Evolutionary conservation across 2,113 vertebrate species (phyloP), one percentile per base, ranked within the genome.

Genomic region (Pyrgilauda ruficollis): DNA sequence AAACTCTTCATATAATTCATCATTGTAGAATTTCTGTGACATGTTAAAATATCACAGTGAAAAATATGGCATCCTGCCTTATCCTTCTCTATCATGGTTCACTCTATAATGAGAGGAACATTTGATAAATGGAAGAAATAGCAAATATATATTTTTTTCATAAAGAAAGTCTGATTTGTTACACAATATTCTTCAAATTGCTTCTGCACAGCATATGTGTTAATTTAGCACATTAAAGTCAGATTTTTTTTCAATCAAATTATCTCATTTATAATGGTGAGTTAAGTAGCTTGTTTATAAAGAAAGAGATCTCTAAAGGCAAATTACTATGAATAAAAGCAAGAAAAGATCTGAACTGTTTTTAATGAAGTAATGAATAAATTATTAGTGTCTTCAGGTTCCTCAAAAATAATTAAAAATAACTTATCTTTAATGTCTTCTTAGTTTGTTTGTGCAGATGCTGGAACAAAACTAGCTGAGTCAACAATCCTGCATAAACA

Each of bases 401-500:
- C 55, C 84, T 91, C 37, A 26, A 91, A 96, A 96, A 76, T 91
- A 97, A 91, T 93, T 86, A 1, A 89, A 96, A 96, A 66, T 93
- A 97, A 92, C 81, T 91, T 64, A 55, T 76, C 72, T 97, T 97
- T 97, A 68, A 95, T 96, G 95, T 94, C 96, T 97, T 97, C 93
- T 96, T 94, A 99, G 99, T 99, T 99, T 98, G 98, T 99, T 97
- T 99, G 99, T 97, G 97, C 98, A 97, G 99, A 99, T 98, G 99
- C 99, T 77, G 99, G 99, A 79, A 99, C 99, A 72, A 98, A 99
- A 88, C 98, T 99, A 62, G 98, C 99, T 46, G 99, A 99, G 96
- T 99, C 99, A 68, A 99, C 99, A 81, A 99, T 99, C 97, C 98
- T 99, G 82, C 99, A 99, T 96, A 99, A 99, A 97, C 99, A 99